Evolutionary conservation across 1,140 invertebrate species (phyloP).

Genomic region (Scylla paramamosain): DNA sequence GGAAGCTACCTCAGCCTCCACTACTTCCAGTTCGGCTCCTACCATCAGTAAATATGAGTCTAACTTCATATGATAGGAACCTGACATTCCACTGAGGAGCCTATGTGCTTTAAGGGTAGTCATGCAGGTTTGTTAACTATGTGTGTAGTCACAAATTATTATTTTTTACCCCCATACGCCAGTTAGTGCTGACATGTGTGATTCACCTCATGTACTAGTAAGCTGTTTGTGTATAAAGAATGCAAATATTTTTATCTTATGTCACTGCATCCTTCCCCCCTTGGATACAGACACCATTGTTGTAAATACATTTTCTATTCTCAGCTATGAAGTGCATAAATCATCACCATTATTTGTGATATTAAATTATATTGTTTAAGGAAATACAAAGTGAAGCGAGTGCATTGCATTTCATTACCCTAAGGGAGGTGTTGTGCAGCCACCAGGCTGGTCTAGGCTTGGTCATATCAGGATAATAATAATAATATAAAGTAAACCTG

Average conservation of each 20-base stretch:
- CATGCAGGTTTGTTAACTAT: not conserved
- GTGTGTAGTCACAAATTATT: constrained; percentile 1
- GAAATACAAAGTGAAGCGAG: not conserved
- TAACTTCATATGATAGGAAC: constrained; percentile 56
- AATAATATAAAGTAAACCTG: too few relatives aligned
- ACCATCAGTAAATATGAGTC: constrained; percentile 74
- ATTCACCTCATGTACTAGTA: not conserved
- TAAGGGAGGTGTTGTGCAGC: not conserved
- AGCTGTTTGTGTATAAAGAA: constrained; percentile 8
- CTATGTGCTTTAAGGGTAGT: not conserved
- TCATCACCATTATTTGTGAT: not conserved
- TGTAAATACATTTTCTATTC: constrained; percentile 24
- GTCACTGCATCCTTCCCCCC: not conserved
- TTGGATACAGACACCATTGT: not conserved
- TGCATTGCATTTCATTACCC: not conserved
- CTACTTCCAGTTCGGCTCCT: not conserved
- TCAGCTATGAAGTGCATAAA: not conserved
- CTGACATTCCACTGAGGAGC: not conserved
- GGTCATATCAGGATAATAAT: too few relatives aligned
- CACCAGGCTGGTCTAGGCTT: not conserved
- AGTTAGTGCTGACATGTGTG: not conserved
- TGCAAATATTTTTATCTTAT: constrained; percentile 1
- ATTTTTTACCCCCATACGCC: not conserved
- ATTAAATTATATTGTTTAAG: constrained; percentile 25
- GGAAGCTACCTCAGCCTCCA: not conserved